These are phyloP conservation scores for Mormyrus iriodes DNA, from an alignment of 2,113 vertebrate genomes.

Conservation along the genomic window DNA sequence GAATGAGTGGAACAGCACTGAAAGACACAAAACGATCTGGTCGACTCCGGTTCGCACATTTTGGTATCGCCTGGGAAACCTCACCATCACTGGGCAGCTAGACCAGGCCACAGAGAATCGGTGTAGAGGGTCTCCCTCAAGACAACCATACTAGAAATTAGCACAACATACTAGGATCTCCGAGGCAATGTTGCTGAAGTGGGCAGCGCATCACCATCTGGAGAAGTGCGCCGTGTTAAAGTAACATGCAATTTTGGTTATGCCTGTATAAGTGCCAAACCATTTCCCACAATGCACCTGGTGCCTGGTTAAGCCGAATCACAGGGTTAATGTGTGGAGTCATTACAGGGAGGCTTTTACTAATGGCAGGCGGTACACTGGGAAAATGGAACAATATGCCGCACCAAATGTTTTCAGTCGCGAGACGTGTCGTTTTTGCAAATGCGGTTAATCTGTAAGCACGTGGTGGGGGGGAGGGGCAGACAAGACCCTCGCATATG, in stretches of 20 bases:
- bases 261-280: not conserved
- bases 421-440: not conserved
- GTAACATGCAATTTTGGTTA: constrained; percentile 22
- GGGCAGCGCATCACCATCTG: constrained; percentile 48
- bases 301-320: not conserved
- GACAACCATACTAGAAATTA: constrained; percentile 44
- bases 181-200: constrained; percentile 35
- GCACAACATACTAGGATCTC: constrained; percentile 35
- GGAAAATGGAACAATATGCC: not conserved
- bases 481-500: not conserved
- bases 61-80: not conserved
- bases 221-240: constrained; percentile 38
- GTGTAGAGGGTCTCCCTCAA: constrained; percentile 43
- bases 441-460: not conserved
- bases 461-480: not conserved
- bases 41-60: constrained; percentile 3
- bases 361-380: not conserved
- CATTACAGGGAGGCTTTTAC: not conserved
- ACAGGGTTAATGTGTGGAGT: not conserved
- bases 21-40: constrained; percentile 28
- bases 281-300: not conserved
- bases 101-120: constrained; percentile 43
- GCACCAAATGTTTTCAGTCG: not conserved
- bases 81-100: constrained; percentile 29
- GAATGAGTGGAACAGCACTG: constrained; percentile 5